Conservation (phyloP, 2,888 invertebrate species). For the Dorcus parallelipipedus region DNA sequence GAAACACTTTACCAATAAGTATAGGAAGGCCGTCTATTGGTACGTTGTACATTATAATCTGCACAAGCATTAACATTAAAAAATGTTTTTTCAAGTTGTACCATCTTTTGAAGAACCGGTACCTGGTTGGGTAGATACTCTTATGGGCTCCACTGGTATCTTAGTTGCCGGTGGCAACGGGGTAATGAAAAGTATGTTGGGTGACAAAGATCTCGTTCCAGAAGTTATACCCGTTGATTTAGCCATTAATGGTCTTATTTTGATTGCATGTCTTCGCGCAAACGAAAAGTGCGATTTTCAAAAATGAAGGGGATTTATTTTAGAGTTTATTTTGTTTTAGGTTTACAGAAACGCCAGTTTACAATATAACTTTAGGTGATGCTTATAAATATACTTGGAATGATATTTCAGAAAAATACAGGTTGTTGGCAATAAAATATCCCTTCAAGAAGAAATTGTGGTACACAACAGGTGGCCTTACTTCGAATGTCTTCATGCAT, state of each 20-base stretch:
- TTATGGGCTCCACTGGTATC: slow-evolving; percentile 20
- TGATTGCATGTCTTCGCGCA: no score
- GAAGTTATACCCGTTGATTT: slow-evolving; percentile 19
- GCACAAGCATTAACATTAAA: no score
- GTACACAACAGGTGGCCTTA: no score
- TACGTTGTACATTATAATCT: slow-evolving; percentile 39
- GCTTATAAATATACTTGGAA: no score
- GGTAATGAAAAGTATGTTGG: slow-evolving; percentile 20
- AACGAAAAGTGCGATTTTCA: no score
- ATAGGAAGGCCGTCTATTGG: slow-evolving; percentile 92
- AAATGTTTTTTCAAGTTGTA: slow-evolving; percentile 4
- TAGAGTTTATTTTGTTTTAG: no score
- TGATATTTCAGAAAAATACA: no score
- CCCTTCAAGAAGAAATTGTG: no score
- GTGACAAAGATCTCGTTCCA: slow-evolving; percentile 15
- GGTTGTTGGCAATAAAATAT: no score
- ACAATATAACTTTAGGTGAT: no score
- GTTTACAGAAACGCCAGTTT: no score
- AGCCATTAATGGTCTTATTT: slow-evolving; percentile 20
- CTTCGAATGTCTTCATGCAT: neutral
- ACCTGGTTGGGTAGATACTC: slow-evolving; percentile 21
- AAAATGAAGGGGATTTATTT: no score
- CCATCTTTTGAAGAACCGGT: slow-evolving; percentile 18
- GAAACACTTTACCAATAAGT: slow-evolving; percentile 76
- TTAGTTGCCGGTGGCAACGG: slow-evolving; percentile 21